Base-by-base conservation (phyloP, 2,113 vertebrate genomes). In the Bos taurus region DNA sequence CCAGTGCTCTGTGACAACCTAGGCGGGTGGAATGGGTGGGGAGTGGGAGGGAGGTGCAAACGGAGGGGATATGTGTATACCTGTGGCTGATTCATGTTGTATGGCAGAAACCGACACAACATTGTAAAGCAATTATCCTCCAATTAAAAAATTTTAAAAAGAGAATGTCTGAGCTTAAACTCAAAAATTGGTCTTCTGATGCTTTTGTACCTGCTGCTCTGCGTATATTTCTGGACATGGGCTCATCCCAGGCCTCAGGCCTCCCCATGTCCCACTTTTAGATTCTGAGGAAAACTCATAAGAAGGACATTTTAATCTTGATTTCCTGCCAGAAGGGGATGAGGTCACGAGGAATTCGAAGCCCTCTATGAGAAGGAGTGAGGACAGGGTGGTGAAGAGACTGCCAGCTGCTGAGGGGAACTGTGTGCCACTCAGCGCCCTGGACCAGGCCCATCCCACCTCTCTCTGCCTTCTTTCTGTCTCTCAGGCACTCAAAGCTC, bases 291-390 rank as follows among this genome's bases (percentile, higher is more conserved):
- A 92, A 60, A 60, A 62, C n/a, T 64, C 12, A 30, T 54, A 10
- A 40, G 59, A 71, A 90, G 85, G 67, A 81, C 67, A 54, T 85
- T 48, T 67, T 33, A 54, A 67, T 85, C 48, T 85, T 46, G 40
- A 56, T 43, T 43, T 80, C 16, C 16, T 33, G 17, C 1, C 26
- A 90, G 78, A 90, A 46, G 19, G 9, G 10, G 28, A 4, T 52
- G 28, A 17, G 5, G 12, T 36, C 21, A 16, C 2, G 15, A 80
- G 59, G 21, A 43, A n/a, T 85, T 11, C 11, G 12, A 88, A 85
- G 1, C 0, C 10, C 1, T 10, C 7, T 28, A 0, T 36, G 30
- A 36, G 48, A 54, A 62, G 60, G 43, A 46, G 10, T 2, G 25
- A n/a, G 57, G 64, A 67, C 7, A 83, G 26, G 2, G 1, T 5